Evolutionary conservation across 2,888 invertebrate species (phyloP), one percentile per base, ranked within the genome.

Genomic region (Dynastes hyllus): DNA sequence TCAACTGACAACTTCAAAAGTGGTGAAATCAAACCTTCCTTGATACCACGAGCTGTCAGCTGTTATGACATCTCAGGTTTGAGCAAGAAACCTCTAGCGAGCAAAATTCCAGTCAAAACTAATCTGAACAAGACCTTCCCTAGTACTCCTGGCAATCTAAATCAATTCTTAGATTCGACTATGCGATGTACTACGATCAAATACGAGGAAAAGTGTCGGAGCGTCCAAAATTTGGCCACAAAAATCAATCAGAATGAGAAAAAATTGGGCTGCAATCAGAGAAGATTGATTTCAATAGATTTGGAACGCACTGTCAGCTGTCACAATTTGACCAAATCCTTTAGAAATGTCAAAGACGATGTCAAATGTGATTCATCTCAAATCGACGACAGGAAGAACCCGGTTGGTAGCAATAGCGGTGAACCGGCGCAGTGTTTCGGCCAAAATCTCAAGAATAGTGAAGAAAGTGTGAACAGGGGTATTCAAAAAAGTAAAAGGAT

Each of bases 111-210:
- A 0, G 84, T 89, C 0, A 89, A 87, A 78, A 82, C 84, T 0
- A 81, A 81, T 9, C 81, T 89, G 63, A 85, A 85, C 77, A 88
- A 86, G 78, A 83, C 84, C 3, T 88, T 88, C 78, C 88, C 88
- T 0, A 89, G 89, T 84, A 89, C 88, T 89, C 89, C 89, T 79
- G 86, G 86, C 84, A 87, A 87, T 89, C 89, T 89, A 83, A 87
- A 88, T 78, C 81, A 84, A 37, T 16, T 79, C 76, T 76, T 81
- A 83, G 84, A 85, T 79, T 81, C 83, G 50, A 80, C 80, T 70
- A 79, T 81, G 78, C 79, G 84, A 78, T 80, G 83, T 83, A 80
- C 83, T 2, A 27, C 75, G 4, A 65, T 66, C 50, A 67, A 70
- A 9, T 65, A 65, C n/a, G 76, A 79, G 8, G 55, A 22, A 2